Conservation (phyloP, 2,888 invertebrate genomes). For the Rosalia funebris region DNA sequence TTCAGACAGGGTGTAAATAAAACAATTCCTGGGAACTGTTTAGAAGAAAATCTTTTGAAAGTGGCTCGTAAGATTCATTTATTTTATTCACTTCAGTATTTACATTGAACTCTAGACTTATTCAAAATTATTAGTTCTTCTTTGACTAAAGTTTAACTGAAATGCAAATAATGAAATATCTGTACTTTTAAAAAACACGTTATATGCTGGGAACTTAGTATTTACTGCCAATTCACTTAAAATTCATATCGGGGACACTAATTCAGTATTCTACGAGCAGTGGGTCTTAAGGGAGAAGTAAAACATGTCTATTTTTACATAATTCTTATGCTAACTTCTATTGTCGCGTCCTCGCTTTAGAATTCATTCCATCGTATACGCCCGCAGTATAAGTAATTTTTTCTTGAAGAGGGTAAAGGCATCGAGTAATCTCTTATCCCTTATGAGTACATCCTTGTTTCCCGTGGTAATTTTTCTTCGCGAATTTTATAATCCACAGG, state of each 20-base stretch:
- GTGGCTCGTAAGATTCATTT: too few relatives aligned
- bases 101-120: too few relatives aligned
- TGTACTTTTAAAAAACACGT: too few relatives aligned
- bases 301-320: slow-evolving; percentile 12
- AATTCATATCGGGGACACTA: slow-evolving; percentile 4
- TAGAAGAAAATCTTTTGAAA: too few relatives aligned
- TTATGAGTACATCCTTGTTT: background rate
- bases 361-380: slow-evolving; percentile 5
- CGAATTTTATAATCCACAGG: too few relatives aligned
- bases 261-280: slow-evolving; percentile 1
- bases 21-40: too few relatives aligned
- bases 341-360: slow-evolving; percentile 11
- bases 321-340: background rate
- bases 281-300: background rate
- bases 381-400: background rate
- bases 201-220: background rate
- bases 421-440: background rate
- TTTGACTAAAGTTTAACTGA: too few relatives aligned
- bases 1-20: too few relatives aligned
- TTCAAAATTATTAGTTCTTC: too few relatives aligned
- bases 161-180: too few relatives aligned
- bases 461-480: too few relatives aligned
- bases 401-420: background rate
- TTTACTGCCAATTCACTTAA: background rate
- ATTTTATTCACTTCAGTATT: too few relatives aligned